Percentiles rank a stretch among this genome's conserved stretches.
phyloP scores from a whole-genome alignment of 2,797 vertebrate species.

The Pseudocheirus occidentalis region DNA sequence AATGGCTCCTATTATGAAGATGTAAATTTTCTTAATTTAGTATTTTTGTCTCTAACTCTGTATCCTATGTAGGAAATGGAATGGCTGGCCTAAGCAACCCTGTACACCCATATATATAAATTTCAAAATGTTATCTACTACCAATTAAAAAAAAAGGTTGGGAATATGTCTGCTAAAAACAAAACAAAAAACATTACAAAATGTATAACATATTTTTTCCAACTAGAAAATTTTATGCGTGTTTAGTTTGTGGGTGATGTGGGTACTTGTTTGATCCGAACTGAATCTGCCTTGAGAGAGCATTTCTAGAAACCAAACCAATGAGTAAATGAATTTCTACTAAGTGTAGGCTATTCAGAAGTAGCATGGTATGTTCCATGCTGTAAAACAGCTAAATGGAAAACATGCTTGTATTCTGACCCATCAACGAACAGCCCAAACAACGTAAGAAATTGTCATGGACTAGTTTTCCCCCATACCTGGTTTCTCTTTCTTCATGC shows the following conservation, averaged over 20 bases:
- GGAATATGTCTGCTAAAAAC: neutral
- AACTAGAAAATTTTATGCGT: neutral
- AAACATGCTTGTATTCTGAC: neutral
- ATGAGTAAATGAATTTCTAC: neutral
- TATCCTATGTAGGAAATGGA: neutral
- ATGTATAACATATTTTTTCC: neutral
- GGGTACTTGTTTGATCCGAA: neutral
- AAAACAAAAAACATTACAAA: slow-evolving; percentile 4
- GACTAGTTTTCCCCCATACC: slow-evolving; percentile 82
- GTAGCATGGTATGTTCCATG: neutral
- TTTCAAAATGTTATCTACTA: neutral
- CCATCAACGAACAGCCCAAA: neutral
- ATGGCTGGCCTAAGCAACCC: neutral
- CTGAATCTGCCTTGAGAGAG: neutral
- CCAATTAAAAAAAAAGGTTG: neutral
- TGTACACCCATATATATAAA: neutral
- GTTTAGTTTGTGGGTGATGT: neutral
- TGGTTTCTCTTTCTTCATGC: slow-evolving; percentile 98
- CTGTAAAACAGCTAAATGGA: slow-evolving; percentile 7
- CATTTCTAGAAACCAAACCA: slow-evolving; percentile 32
- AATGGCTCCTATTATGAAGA: neutral
- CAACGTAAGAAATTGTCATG: neutral
- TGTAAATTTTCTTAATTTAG: neutral
- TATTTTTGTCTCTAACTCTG: neutral
- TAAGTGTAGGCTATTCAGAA: neutral